Conservation (phyloP, 1,140 invertebrate species). For the Panagrolaimus sp. region DNA sequence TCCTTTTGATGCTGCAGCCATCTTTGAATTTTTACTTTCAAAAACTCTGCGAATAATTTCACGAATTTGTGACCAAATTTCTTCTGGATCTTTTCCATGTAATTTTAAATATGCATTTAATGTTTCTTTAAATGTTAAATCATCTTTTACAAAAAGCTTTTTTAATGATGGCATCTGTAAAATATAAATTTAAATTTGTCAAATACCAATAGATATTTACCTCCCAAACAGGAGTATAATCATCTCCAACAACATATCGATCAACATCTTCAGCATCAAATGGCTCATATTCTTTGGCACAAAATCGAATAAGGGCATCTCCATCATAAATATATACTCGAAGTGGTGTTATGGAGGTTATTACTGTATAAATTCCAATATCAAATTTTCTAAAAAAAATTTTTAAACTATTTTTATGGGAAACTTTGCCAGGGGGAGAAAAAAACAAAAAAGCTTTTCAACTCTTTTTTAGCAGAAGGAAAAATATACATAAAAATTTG, state of each 20-base stretch:
- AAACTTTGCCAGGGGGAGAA: no score
- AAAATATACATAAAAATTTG: constrained; percentile 58
- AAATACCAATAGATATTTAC: constrained; percentile 59
- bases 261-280: constrained; percentile 74
- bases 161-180: constrained; percentile 70
- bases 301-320: constrained; percentile 74
- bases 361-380: constrained; percentile 84
- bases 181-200: not conserved
- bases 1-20: not conserved
- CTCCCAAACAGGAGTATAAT: constrained; percentile 88
- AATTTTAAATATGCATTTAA: constrained; percentile 73
- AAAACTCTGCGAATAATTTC: constrained; percentile 71
- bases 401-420: no score
- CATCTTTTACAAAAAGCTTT: constrained; percentile 70
- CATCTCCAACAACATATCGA: constrained; percentile 88
- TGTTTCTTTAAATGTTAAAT: constrained; percentile 77
- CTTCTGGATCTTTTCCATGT: constrained; percentile 66
- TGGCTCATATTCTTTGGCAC: constrained; percentile 81
- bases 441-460: no score
- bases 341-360: constrained; percentile 83
- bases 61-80: constrained; percentile 76
- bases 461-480: no score
- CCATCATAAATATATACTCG: constrained; percentile 80
- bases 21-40: constrained; percentile 66
- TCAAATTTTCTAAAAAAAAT: constrained; percentile 76